Evolutionary conservation across 2,797 vertebrate genomes (phyloP), one percentile per base, ranked within the genome.

Genomic region (Sphenopsis melanotis): DNA sequence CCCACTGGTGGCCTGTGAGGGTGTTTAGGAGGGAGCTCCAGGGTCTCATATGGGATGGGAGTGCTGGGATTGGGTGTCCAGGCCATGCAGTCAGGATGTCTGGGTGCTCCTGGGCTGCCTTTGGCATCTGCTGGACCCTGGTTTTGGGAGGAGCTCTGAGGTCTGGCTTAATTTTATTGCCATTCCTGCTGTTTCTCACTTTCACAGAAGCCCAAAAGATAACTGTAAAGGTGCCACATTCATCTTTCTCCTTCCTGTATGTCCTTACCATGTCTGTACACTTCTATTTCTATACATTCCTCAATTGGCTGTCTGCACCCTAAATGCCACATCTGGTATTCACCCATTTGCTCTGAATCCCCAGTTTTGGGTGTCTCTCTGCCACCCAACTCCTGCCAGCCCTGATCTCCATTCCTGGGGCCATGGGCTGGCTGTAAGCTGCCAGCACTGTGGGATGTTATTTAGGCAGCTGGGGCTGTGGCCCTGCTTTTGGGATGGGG

Each of bases 1-100:
- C 52, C 26, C 1, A 2, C 46, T 11, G 23, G 59, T 36, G 82
- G 23, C n/a, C 46, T 72, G 52, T 53, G 39, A 41, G 14, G 37
- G 11, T 6, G 4, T 22, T 71, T 12, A 29, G 36, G 77, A 46
- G 57, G 44, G 1, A 9, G 23, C 42, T 76, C 39, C 0, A 6
- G 50, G 42, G 27, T 26, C 29, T 20, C 1, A 0, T 16, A 4
- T 4, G 21, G 57, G 47, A 19, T 69, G 66, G 50, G 11, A 46
- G 24, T 29, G 50, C 12, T 13, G 37, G 46, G 42, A 30, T 0
- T 5, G 12, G 36, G 14, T 46, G 34, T 18, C 49, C 29, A 11
- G 3, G 1, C 12, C 8, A 8, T 0, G 1, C 0, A 1, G 8
- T 26, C 61, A 49, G 32, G 39, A 9, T 63, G 44, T 34, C 59